Evolutionary conservation across 2,113 vertebrate species (phyloP).

Genomic region (Mesoclemmys tuberculata): DNA sequence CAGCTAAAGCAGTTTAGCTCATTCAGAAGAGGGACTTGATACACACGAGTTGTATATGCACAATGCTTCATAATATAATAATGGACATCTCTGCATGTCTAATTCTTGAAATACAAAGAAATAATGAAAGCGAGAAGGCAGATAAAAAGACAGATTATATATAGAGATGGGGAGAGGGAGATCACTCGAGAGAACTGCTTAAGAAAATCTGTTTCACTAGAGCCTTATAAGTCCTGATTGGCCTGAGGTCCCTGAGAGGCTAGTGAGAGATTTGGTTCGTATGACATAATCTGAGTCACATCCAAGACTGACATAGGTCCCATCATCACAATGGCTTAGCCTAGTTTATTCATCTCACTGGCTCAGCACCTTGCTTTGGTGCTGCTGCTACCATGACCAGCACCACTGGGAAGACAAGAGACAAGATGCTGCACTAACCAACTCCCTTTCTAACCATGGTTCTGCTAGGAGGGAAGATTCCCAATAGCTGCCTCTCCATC

Average conservation of each 20-base stretch:
- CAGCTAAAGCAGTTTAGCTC: background rate
- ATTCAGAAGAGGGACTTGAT: background rate
- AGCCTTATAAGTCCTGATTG: background rate
- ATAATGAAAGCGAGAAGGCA: background rate
- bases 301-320: slow-evolving; percentile 23
- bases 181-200: slow-evolving; percentile 2
- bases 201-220: slow-evolving; percentile 36
- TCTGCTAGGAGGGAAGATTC: background rate
- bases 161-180: background rate
- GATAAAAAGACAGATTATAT: background rate
- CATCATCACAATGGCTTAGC: slow-evolving; percentile 1
- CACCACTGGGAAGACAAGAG: background rate
- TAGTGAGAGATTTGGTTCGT: background rate
- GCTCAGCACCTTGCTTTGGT: background rate
- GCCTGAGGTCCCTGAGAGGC: background rate
- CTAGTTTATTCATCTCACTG: background rate
- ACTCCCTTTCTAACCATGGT: background rate
- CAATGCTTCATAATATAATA: background rate
- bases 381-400: background rate
- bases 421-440: background rate
- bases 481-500: background rate
- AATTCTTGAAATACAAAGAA: background rate
- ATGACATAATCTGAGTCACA: background rate
- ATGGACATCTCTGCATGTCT: background rate
- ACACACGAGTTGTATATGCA: background rate